Base-by-base conservation (phyloP, 30 jellyfish, hydroid and myxozoan species). In the Cassiopea andromeda region DNA sequence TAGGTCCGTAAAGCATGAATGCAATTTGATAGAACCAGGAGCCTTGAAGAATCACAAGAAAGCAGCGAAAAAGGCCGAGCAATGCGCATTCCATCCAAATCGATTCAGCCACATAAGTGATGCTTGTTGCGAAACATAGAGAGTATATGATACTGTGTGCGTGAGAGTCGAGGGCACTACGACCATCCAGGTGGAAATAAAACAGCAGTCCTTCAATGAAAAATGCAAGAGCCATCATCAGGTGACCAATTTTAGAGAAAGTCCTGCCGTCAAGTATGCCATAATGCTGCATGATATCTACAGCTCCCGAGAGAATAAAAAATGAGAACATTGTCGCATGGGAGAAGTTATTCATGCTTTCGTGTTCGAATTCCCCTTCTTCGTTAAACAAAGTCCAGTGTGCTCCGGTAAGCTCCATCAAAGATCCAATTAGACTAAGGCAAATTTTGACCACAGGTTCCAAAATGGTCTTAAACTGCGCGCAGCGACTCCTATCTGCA, bases 241-340 rank as follows among this genome's bases (percentile, higher is more conserved):
- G 16, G 57, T 82, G 93, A 15, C 92, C 86, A 46, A 77, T 47
- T 18, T 69, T 76, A 2, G 91, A 54, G 8, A 78, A 66, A 46
- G 46, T 50, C 46, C 59, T 75, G 64, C 87, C 85, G 1, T 46
- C 38, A 3, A 84, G 50, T 49, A 60, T 1, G 15, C 86, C 87
- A 48, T 6, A 16, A 38, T 84, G 82, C 67, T 45, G 83, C 57
- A 90, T 69, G 13, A 83, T 16, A 44, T 90, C 93, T 1, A 71
- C 58, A 16, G 64, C 59, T 9, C 97, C 93, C 38, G 87, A 19
- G 46, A 90, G 90, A 15, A 60, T 38, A 71, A 90, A 90, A 83
- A 90, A 90, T 2, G 85, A 83, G 69, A 69, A 90, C 97, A 90
- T 90, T 1, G 97, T 77, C 1, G 91, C 97, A 84, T 90, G 97